phyloP scores from a whole-genome alignment of 2,888 invertebrate genomes.

The Bellardia pandia region DNA sequence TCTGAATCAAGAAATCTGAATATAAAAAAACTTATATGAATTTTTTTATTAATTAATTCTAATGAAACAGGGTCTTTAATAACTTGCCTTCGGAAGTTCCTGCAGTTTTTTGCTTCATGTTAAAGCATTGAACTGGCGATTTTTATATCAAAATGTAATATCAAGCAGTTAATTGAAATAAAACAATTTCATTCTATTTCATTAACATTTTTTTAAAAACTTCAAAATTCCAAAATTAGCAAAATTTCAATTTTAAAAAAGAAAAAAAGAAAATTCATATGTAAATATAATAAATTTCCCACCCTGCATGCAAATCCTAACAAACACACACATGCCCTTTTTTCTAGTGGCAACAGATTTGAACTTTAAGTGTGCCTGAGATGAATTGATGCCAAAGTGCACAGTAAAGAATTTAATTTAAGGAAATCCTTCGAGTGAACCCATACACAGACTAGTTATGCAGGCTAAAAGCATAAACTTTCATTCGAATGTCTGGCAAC shows the following conservation, averaged over 20 bases:
- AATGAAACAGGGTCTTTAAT: too few species aligned
- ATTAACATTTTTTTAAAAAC: not conserved
- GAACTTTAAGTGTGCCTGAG: constrained; percentile 49
- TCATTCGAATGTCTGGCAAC: constrained; percentile 26
- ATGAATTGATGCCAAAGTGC: constrained; percentile 67
- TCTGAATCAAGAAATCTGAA: too few species aligned
- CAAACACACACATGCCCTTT: not conserved
- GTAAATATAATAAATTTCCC: too few species aligned
- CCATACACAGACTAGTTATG: constrained; percentile 2
- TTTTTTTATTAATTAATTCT: too few species aligned
- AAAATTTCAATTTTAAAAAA: not conserved
- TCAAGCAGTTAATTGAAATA: too few species aligned
- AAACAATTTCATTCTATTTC: too few species aligned
- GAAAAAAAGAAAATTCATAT: not conserved
- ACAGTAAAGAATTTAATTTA: constrained; percentile 65
- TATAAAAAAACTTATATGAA: too few species aligned
- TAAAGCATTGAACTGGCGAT: too few species aligned
- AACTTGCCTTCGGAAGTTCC: too few species aligned
- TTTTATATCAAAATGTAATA: too few species aligned
- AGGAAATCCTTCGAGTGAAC: constrained; percentile 58
- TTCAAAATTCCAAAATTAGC: not conserved
- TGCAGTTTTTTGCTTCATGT: too few species aligned
- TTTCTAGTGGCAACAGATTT: not conserved
- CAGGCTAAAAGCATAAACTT: constrained; percentile 2
- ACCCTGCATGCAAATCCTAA: not conserved